Evolutionary conservation across 1,140 invertebrate species (phyloP).

Genomic region (Oedothorax gibbosus): DNA sequence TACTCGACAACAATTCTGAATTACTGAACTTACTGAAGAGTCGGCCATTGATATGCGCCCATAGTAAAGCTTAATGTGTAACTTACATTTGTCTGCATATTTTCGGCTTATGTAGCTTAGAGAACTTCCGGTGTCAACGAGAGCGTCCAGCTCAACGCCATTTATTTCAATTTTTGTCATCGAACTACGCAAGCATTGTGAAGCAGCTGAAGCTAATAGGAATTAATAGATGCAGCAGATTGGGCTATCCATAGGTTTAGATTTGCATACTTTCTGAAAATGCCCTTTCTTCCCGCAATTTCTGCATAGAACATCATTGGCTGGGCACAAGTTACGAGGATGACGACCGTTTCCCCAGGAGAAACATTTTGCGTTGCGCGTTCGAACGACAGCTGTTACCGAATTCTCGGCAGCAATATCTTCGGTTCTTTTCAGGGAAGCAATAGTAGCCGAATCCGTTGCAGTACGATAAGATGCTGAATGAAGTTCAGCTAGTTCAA

Average conservation of each 20-base stretch:
- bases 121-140: neutral
- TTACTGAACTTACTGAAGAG: neutral
- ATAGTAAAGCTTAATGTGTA: neutral
- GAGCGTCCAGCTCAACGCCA: neutral
- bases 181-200: neutral
- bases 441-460: too few species aligned
- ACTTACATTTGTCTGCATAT: neutral
- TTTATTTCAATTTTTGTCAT: neutral
- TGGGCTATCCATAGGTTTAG: neutral
- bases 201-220: neutral
- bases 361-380: neutral
- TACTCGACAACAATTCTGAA: neutral
- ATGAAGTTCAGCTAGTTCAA: too few species aligned
- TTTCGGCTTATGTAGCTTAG: neutral
- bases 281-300: neutral
- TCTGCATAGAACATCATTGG: constrained; percentile 17
- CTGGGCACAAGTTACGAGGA: neutral
- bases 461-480: too few species aligned
- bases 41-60: neutral
- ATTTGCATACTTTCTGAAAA: constrained; percentile 7
- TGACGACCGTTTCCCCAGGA: constrained; percentile 16
- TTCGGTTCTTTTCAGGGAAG: too few species aligned
- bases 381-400: too few species aligned
- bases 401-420: too few species aligned
- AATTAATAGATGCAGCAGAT: neutral